These are phyloP conservation scores for Caiman crocodilus DNA, from an alignment of 2,797 vertebrate genomes.

Conservation along the genomic window DNA sequence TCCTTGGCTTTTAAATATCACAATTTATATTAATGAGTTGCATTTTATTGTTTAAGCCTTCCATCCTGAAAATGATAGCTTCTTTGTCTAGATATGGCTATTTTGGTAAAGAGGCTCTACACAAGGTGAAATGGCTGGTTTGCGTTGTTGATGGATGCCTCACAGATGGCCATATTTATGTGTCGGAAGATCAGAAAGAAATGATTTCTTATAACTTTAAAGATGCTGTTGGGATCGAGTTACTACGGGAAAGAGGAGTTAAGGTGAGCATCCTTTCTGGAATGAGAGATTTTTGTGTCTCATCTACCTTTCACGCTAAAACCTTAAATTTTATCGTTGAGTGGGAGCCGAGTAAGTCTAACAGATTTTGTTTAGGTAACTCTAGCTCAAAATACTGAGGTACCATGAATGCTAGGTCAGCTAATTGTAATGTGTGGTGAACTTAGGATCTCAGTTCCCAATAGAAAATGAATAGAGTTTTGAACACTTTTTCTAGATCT, in stretches of 20 bases:
- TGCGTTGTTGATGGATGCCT: constrained; percentile 90
- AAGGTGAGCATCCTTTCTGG: constrained; percentile 81
- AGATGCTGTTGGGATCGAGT: constrained; percentile 84
- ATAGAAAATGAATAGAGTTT: not conserved
- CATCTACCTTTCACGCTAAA: not conserved
- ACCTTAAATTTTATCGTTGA: not conserved
- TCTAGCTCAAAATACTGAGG: not conserved
- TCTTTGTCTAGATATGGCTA: constrained; percentile 89
- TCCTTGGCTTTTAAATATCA: not conserved
- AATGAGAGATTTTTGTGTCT: not conserved
- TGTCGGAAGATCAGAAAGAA: constrained; percentile 85
- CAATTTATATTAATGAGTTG: not conserved
- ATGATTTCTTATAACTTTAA: constrained; percentile 86
- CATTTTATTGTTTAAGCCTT: not conserved
- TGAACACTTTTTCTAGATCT: not conserved
- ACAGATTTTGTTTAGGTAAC: not conserved
- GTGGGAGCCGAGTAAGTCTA: not conserved
- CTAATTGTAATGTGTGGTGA: not conserved
- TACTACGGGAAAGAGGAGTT: constrained; percentile 84
- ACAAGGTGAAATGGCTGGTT: constrained; percentile 88
- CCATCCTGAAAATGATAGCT: constrained; percentile 32
- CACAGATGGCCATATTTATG: constrained; percentile 86
- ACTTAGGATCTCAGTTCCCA: not conserved
- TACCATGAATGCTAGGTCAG: not conserved
- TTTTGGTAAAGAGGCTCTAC: constrained; percentile 87